Base-by-base conservation (phyloP, 2,888 invertebrate genomes). In the Hartigia nigra region DNA sequence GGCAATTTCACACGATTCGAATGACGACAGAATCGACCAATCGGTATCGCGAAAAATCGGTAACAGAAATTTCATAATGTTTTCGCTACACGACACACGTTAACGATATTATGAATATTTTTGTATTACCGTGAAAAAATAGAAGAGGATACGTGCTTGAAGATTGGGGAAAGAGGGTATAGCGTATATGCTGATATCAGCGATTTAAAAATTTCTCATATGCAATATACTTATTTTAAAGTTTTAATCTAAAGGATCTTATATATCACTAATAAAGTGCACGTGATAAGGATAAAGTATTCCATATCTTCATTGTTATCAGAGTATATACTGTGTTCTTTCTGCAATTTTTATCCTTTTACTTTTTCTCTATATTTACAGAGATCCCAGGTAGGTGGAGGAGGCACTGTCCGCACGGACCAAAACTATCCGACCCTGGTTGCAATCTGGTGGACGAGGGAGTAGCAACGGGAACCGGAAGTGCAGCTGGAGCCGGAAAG, bases 391-490 rank as follows among this genome's bases (percentile, higher is more conserved):
- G 91, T 70, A 87, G 90, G 84, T 90, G 90, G 90, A 76, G 78
- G 32, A 86, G 90, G 78, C 91, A 91, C 77, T 91, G 91, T 82
- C 88, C 89, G 12, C 86, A 84, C 77, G 87, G 90, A 12, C 86
- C 87, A 55, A 85, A 87, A 81, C 87, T 89, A 83, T 90, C 90
- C 9, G 87, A 87, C 31, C 82, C 88, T 1, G 91, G 91, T 3
- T 91, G 91, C 83, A 91, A 91, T 81, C 83, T 91, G 79, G 88
- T 91, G 32, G 90, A 90, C 39, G 91, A 91, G 78, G 89, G 88
- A n/a, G 80, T 82, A 72, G 80, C 84, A 39, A 82, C 79, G 72
- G 84, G 82, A 69, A 83, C 81, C 77, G 86, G 82, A 84, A 87
- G 84, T 72, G 82, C 81, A 12, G 84, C 82, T 70, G 85, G 85